A percentile compares a stretch with the other conserved stretches of the same genome.
Evolutionary conservation across 2,797 vertebrate species (phyloP).

Genomic region (Mareca strepera): DNA sequence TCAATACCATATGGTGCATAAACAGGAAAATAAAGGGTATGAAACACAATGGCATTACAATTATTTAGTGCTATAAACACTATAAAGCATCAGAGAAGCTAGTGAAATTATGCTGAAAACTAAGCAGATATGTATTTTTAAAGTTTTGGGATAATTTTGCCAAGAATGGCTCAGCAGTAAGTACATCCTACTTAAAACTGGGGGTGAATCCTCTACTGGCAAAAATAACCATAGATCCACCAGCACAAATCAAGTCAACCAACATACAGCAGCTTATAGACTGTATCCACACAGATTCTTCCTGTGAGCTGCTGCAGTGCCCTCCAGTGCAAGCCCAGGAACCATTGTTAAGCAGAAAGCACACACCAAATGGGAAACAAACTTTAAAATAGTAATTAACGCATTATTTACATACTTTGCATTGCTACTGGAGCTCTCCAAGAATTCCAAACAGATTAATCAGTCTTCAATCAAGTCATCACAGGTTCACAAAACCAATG

Average conservation of each 20-base stretch:
- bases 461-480: neutral
- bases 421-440: neutral
- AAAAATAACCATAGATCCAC: neutral
- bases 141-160: neutral
- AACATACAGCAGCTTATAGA: neutral
- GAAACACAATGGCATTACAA: conserved; percentile 42
- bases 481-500: neutral
- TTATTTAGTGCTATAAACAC: conserved; percentile 57
- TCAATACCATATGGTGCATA: conserved; percentile 31
- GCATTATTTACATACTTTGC: neutral
- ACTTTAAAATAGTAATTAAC: neutral
- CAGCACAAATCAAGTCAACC: neutral
- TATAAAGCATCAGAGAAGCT: conserved; percentile 12
- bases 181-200: neutral
- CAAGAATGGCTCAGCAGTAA: neutral
- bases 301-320: neutral
- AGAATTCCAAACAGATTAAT: neutral
- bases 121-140: conserved; percentile 3
- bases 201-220: neutral
- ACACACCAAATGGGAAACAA: neutral
- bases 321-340: neutral
- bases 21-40: conserved; percentile 31
- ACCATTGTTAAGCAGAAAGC: neutral
- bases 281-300: neutral
- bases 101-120: conserved; percentile 36